phyloP scores from a whole-genome alignment of 2,797 vertebrate species.

The Loris lydekkerianus region DNA sequence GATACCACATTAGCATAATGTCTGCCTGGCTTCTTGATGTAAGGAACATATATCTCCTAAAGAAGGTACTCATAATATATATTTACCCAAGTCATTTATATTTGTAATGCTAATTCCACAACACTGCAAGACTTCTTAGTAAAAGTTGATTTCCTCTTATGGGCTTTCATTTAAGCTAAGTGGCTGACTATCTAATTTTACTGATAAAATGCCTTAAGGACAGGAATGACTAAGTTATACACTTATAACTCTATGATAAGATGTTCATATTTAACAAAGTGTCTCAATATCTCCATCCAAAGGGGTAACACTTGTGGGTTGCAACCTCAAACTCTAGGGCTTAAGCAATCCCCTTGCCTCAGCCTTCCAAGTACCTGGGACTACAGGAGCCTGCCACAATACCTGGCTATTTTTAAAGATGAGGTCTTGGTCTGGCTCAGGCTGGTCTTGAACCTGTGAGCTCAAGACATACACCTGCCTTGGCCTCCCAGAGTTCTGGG shows the following conservation, averaged over 20 bases:
- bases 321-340: no score
- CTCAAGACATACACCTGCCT: no score
- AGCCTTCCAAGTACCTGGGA: no score
- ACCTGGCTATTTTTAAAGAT: no score
- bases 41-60: neutral
- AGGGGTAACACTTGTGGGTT: neutral
- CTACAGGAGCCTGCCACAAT: no score
- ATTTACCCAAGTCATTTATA: neutral
- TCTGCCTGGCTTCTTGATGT: neutral
- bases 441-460: no score
- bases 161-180: neutral
- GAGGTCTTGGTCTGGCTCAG: no score
- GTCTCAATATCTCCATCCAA: neutral
- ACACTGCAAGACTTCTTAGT: neutral
- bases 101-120: constrained; percentile 36
- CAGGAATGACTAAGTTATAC: neutral
- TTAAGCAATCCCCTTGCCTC: no score
- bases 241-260: neutral
- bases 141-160: neutral
- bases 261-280: neutral
- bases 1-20: neutral
- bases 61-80: neutral
- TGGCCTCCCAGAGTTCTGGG: no score
- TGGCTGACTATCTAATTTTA: neutral
- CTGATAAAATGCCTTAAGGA: neutral